A percentile compares a stretch with the other conserved stretches of the same genome.
Evolutionary conservation across 1,140 invertebrate species (phyloP).

Genomic region (Drosophila virilis): DNA sequence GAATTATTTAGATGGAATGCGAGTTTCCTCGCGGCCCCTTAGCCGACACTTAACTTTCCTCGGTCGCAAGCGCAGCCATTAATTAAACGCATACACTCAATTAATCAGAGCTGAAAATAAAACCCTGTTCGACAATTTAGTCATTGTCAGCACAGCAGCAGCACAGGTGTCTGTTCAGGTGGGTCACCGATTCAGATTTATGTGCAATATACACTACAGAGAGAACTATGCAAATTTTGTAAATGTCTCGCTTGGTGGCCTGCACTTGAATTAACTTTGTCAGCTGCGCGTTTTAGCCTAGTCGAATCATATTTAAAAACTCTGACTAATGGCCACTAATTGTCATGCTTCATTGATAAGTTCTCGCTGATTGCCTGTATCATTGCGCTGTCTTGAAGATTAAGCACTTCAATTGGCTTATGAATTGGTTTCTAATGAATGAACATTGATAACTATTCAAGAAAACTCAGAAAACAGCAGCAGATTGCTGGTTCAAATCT

Average conservation of each 20-base stretch:
- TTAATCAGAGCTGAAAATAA: conserved; percentile 39
- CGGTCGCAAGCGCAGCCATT: background rate
- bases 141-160: too few relatives aligned
- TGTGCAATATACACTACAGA: conserved; percentile 5
- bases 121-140: conserved; percentile 5
- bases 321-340: conserved; percentile 14
- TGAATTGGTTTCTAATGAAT: conserved; percentile 11
- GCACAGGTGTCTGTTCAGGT: conserved; percentile 15
- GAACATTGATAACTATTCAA: background rate
- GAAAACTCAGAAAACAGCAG: background rate
- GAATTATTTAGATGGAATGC: too few relatives aligned
- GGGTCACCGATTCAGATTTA: conserved; percentile 13
- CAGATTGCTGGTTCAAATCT: too few relatives aligned
- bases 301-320: conserved; percentile 4
- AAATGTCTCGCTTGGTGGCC: too few relatives aligned
- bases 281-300: conserved; percentile 6
- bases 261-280: conserved; percentile 1
- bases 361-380: conserved; percentile 20
- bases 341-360: conserved; percentile 23
- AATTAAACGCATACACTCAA: conserved; percentile 21
- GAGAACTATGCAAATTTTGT: conserved; percentile 16
- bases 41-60: conserved; percentile 3
- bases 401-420: background rate
- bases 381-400: conserved; percentile 7
- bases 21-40: background rate